A percentile compares a stretch with the other conserved stretches of the same genome.
Conservation (phyloP, 2,888 invertebrate genomes). For the Ormyrus thymus region DNA sequence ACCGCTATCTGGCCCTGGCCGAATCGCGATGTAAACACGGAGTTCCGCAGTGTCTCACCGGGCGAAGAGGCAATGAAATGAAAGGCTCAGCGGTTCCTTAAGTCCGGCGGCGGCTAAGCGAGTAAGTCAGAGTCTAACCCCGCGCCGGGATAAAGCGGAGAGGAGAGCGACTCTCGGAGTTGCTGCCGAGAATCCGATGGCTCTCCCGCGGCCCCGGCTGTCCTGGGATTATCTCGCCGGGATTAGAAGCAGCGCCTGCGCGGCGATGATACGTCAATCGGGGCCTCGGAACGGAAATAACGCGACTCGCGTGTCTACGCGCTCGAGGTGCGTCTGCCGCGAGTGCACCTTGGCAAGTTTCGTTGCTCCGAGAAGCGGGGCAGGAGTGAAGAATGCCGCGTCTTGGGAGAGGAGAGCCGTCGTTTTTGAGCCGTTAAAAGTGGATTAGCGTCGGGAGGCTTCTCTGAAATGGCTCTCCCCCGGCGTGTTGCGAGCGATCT, state of each 20-base stretch:
- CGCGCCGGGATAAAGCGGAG: neutral
- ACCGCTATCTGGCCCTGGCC: too few relatives aligned
- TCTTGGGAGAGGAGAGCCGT: too few relatives aligned
- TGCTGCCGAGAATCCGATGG: conserved; percentile 33
- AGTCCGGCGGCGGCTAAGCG: conserved; percentile 21
- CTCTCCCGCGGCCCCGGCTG: neutral
- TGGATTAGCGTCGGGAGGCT: too few relatives aligned
- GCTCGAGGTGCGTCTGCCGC: neutral
- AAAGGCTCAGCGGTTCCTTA: conserved; percentile 27
- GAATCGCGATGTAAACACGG: conserved; percentile 15
- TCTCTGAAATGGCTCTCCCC: too few relatives aligned
- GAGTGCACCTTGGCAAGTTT: too few relatives aligned
- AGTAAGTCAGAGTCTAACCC: conserved; percentile 14
- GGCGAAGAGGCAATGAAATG: conserved; percentile 31
- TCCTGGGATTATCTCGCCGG: conserved; percentile 26
- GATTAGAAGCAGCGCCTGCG: conserved; percentile 12
- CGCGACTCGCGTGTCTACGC: neutral
- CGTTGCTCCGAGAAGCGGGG: too few relatives aligned
- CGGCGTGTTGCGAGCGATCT: too few relatives aligned
- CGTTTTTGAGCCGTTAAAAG: too few relatives aligned
- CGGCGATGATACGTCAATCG: conserved; percentile 14
- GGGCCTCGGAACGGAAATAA: neutral
- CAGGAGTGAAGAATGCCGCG: too few relatives aligned
- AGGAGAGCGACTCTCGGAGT: neutral
- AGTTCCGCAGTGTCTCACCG: conserved; percentile 25